Conservation (phyloP, 2,113 vertebrate species). For the Hemiscyllium ocellatum region DNA sequence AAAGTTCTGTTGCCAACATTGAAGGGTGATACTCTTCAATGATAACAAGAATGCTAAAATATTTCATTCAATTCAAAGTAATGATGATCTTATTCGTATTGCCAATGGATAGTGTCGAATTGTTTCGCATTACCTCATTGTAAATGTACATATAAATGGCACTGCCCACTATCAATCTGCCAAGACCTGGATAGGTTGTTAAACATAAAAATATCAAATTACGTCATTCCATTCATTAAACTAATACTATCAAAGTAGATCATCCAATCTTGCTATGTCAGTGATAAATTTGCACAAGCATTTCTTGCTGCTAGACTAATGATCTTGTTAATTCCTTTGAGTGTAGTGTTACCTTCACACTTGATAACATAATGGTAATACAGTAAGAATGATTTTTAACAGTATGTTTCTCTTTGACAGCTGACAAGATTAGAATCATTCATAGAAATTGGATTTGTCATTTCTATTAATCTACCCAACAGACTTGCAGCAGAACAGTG, state of each 20-base stretch:
- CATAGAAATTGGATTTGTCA: background rate
- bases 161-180: too few relatives aligned
- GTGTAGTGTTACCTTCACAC: background rate
- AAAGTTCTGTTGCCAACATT: background rate
- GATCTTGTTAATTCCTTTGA: background rate
- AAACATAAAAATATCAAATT: constrained; percentile 2
- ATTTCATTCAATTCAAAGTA: background rate
- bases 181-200: background rate
- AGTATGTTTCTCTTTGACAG: background rate
- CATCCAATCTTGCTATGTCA: background rate
- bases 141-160: background rate
- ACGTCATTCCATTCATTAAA: background rate
- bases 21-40: background rate
- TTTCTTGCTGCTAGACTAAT: background rate
- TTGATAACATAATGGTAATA: background rate
- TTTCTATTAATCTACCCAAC: background rate
- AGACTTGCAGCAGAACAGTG: background rate
- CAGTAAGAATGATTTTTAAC: background rate
- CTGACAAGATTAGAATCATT: too few relatives aligned
- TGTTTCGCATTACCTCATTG: background rate
- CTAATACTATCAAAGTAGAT: background rate
- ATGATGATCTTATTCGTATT: background rate
- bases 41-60: background rate
- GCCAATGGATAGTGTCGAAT: too few relatives aligned
- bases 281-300: background rate